phyloP scores from a whole-genome alignment of 2,797 vertebrate species.

The Coilia nasus region DNA sequence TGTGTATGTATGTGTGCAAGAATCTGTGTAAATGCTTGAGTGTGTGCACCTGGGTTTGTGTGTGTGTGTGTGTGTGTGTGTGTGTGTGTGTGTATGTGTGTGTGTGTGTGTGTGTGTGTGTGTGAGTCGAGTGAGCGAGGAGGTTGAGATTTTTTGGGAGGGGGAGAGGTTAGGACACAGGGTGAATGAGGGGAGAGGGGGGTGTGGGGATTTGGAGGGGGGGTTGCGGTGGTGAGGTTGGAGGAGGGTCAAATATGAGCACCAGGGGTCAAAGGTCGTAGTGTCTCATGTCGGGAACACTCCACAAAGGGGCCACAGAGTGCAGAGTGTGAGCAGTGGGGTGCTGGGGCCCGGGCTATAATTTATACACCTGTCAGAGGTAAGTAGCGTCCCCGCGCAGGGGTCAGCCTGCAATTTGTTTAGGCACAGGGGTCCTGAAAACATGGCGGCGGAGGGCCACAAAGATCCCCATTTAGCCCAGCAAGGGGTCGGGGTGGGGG shows the following conservation, averaged over 20 bases:
- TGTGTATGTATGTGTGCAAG: too few species aligned
- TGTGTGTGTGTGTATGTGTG: constrained; percentile 6
- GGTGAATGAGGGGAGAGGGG: too few species aligned
- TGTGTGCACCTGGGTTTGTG: constrained; percentile 8
- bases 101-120: not conserved
- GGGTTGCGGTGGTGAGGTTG: not conserved
- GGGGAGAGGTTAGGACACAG: too few species aligned
- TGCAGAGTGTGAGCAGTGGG: constrained; percentile 38
- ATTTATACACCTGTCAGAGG: constrained; percentile 67
- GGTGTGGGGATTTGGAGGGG: too few species aligned
- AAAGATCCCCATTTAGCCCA: constrained; percentile 37
- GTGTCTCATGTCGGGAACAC: constrained; percentile 60
- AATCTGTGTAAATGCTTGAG: not conserved
- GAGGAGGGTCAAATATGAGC: constrained; percentile 52
- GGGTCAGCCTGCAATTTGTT: constrained; percentile 65
- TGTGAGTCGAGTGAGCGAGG: too few species aligned
- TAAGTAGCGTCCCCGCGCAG: constrained; percentile 50
- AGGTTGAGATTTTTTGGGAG: too few species aligned
- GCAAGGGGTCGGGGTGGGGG: not conserved
- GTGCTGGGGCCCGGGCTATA: constrained; percentile 38
- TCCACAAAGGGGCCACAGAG: constrained; percentile 58
- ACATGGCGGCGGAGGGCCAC: constrained; percentile 54
- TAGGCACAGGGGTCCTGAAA: constrained; percentile 56
- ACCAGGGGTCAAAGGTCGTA: constrained; percentile 55
- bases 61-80: not conserved